A percentile compares a stretch with the other conserved stretches of the same genome.
Evolutionary conservation across 2,797 vertebrate genomes (phyloP).

Genomic region (Malacoctenus gilli): DNA sequence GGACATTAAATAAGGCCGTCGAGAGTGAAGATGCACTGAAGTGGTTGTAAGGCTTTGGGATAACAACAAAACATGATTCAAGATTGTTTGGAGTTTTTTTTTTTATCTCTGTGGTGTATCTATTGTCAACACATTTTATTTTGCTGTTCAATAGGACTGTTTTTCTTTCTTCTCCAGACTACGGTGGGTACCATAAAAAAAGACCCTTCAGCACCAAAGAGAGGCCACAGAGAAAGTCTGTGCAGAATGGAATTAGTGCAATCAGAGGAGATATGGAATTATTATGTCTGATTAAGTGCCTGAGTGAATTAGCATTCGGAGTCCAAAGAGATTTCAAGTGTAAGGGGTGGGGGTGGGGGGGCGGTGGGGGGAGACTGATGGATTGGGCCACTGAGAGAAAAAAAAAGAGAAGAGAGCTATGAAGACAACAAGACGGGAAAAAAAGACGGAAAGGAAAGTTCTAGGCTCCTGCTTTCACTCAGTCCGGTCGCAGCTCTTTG

Average conservation of each 20-base stretch:
- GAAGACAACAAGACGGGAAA: conserved; percentile 14
- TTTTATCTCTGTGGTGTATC: background rate
- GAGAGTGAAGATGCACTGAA: too few species aligned
- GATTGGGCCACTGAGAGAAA: conserved; percentile 23
- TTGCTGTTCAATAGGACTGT: conserved; percentile 1
- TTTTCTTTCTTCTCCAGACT: too few species aligned
- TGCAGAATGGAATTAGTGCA: conserved; percentile 62
- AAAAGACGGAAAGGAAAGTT: conserved; percentile 16
- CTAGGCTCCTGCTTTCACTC: conserved; percentile 22
- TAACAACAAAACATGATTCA: conserved; percentile 15
- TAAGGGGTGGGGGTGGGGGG: conserved; percentile 30
- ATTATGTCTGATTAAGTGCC: conserved; percentile 77
- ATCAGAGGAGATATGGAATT: conserved; percentile 73
- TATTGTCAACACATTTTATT: conserved; percentile 15
- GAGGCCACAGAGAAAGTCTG: conserved; percentile 20
- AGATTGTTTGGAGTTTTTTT: background rate
- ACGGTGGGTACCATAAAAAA: background rate
- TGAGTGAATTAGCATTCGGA: conserved; percentile 72
- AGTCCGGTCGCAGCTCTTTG: conserved; percentile 35
- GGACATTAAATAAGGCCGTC: conserved; percentile 39
- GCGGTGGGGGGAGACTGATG: conserved; percentile 31
- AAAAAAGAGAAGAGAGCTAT: conserved; percentile 20
- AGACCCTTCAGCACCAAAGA: conserved; percentile 24
- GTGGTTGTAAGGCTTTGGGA: conserved; percentile 28
- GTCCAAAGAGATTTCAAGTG: conserved; percentile 68